phyloP scores from a whole-genome alignment of 2,113 vertebrate species.

The rabbit (Oryctolagus cuniculus) region mOryCun1.1 NC_091436.1:89462501-89463000 shows the following conservation, averaged over 20 bases:
- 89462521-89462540: too few relatives aligned
- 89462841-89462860: conserved; percentile 54
- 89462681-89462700: conserved; percentile 19
- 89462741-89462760: neutral
- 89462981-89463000: conserved; percentile 26
- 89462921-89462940: neutral
- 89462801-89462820: neutral
- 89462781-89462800: neutral
- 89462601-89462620: neutral
- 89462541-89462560: too few relatives aligned
- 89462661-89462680: neutral
- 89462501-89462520: too few relatives aligned
- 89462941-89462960: neutral
- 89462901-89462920: conserved; percentile 6
- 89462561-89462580: neutral
- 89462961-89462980: neutral
- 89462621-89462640: neutral
- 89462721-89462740: conserved; percentile 36
- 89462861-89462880: conserved; percentile 13
- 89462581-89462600: neutral
- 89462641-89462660: conserved; percentile 9
- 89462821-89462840: conserved; percentile 38
- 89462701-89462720: conserved; percentile 51
- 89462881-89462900: neutral
- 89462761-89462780: conserved; percentile 13